Conservation (phyloP, 2,113 vertebrate genomes). For the Ameiurus melas region DNA sequence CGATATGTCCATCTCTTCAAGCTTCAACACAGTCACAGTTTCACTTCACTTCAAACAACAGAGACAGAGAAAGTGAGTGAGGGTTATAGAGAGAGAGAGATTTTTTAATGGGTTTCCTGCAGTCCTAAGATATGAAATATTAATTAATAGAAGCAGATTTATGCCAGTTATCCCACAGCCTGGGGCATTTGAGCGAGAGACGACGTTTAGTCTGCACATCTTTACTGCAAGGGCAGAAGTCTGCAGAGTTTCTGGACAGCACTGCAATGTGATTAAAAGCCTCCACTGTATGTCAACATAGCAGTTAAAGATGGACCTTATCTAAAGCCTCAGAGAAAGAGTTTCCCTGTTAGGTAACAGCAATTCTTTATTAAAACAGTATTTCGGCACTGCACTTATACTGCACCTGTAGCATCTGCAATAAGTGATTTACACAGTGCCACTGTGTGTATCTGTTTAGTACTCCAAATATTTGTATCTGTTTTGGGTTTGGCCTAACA, state of each 20-base stretch:
- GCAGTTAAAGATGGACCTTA: not conserved
- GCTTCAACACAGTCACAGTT: not conserved
- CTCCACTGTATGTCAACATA: not conserved
- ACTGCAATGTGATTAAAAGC: not conserved
- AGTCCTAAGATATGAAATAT: slow-evolving; percentile 27
- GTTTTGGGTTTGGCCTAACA: not conserved
- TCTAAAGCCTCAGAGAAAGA: not conserved
- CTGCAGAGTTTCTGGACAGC: too few relatives aligned
- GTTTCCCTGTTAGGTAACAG: not conserved
- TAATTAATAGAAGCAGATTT: slow-evolving; percentile 16
- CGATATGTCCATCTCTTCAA: not conserved
- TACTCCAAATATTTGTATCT: not conserved
- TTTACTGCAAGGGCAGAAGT: not conserved
- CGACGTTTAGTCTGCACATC: not conserved
- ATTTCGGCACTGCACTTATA: not conserved
- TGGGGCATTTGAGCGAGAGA: not conserved
- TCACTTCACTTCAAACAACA: not conserved
- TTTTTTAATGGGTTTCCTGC: slow-evolving; percentile 2
- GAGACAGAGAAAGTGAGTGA: not conserved
- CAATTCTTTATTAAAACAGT: not conserved
- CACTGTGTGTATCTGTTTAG: not conserved
- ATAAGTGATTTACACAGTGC: not conserved
- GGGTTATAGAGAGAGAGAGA: not conserved
- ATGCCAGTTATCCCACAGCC: not conserved
- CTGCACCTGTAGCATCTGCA: not conserved